These are phyloP conservation scores for Stenichneumon culpator DNA, from an alignment of 2,888 invertebrate genomes.

Conservation along the genomic window DNA sequence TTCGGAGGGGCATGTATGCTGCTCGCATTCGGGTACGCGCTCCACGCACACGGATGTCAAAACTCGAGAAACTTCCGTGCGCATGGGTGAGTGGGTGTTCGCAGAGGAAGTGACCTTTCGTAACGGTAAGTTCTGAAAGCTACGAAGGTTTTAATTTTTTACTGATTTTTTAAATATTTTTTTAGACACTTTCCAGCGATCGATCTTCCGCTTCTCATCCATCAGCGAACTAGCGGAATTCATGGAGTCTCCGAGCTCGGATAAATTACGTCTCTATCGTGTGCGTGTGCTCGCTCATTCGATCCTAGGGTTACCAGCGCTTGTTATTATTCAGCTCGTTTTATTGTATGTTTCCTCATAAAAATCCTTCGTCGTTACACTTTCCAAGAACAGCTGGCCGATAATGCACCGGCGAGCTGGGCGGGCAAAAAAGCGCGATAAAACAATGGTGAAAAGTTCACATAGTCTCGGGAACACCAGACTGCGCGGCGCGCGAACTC, in stretches of 20 bases:
- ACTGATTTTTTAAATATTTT: not conserved
- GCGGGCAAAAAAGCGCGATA: conserved; percentile 30
- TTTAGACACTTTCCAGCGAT: conserved; percentile 19
- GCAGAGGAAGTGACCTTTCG: conserved; percentile 63
- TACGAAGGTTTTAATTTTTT: conserved; percentile 21
- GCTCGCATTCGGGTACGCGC: conserved; percentile 37
- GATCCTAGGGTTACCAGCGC: not conserved
- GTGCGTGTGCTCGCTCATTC: not conserved
- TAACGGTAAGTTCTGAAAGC: conserved; percentile 61
- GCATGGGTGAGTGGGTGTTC: conserved; percentile 50
- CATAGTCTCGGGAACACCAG: conserved; percentile 66
- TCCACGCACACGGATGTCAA: not conserved
- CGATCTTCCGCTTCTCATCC: conserved; percentile 48
- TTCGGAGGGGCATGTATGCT: conserved; percentile 43
- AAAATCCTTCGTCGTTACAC: conserved; percentile 52
- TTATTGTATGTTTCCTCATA: conserved; percentile 29
- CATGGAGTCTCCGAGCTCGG: conserved; percentile 13
- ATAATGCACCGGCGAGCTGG: conserved; percentile 17
- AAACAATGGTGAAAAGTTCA: conserved; percentile 69
- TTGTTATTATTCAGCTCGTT: conserved; percentile 53
- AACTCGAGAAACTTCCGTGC: conserved; percentile 28
- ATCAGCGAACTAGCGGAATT: conserved; percentile 59
- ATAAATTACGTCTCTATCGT: not conserved
- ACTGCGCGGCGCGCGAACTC: conserved; percentile 67
- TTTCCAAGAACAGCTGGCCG: conserved; percentile 59